Evolutionary conservation across 1,140 invertebrate species (phyloP).

Genomic region (Zaprionus davidi): DNA sequence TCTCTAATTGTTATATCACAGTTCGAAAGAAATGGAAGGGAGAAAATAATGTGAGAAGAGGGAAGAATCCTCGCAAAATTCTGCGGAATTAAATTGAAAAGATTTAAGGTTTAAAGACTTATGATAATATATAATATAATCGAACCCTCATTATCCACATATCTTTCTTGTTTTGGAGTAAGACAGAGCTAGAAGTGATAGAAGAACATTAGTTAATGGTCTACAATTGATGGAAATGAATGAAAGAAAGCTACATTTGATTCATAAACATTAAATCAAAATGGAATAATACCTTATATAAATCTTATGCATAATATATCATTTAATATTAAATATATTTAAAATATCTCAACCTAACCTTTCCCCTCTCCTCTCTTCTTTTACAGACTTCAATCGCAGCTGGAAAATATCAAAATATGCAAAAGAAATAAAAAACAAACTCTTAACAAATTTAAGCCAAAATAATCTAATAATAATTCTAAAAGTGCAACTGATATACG

Average conservation of each 20-base stretch:
- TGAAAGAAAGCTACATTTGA: no score
- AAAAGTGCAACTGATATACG: conserved; percentile 29
- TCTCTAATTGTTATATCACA: conserved; percentile 18
- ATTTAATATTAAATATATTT: neutral
- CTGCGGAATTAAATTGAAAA: neutral
- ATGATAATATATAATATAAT: no score
- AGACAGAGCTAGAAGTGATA: no score
- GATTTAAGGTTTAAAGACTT: no score
- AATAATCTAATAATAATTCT: conserved; percentile 41
- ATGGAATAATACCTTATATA: no score
- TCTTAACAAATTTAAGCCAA: conserved; percentile 47
- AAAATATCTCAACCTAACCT: neutral
- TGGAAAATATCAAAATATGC: conserved; percentile 31
- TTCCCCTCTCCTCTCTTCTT: neutral
- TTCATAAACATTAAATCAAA: no score
- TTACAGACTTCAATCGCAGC: conserved; percentile 61
- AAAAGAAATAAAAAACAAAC: conserved; percentile 34
- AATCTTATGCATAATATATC: no score
- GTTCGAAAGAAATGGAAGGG: neutral
- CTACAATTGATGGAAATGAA: no score
- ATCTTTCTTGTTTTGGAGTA: no score
- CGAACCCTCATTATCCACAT: no score
- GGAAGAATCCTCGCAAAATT: neutral
- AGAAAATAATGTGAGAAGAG: neutral
- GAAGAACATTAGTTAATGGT: no score